Evolutionary conservation across 2,113 vertebrate species (phyloP).

Genomic region (Alouatta palliata): DNA sequence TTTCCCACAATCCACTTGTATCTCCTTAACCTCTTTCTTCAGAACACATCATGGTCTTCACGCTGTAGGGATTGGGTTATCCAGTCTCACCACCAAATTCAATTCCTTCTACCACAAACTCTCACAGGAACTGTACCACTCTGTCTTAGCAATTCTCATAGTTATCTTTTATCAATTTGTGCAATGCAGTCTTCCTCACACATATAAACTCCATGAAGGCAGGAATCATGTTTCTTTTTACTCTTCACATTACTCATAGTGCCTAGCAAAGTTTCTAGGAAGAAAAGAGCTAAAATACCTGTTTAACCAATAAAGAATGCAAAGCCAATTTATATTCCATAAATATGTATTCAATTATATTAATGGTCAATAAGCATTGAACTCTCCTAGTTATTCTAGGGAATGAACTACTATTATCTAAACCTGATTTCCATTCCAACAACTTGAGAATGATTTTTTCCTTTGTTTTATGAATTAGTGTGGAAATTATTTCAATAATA

Average conservation of each 20-base stretch:
- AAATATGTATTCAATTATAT: conserved; percentile 3
- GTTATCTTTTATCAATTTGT: background rate
- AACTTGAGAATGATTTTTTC: background rate
- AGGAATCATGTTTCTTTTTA: background rate
- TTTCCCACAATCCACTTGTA: background rate
- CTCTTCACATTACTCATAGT: background rate
- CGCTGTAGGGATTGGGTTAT: background rate
- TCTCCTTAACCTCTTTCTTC: background rate
- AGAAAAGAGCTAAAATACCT: background rate
- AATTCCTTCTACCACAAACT: background rate
- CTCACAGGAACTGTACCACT: no score
- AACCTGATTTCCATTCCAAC: background rate
- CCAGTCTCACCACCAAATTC: background rate
- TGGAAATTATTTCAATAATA: background rate
- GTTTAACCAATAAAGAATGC: background rate
- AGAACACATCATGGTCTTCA: background rate
- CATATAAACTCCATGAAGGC: background rate
- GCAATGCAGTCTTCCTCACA: background rate
- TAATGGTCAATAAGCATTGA: background rate
- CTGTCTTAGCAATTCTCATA: background rate
- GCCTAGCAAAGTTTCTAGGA: background rate
- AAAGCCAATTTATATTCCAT: background rate
- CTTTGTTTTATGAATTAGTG: background rate
- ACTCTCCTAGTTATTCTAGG: background rate
- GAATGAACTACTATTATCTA: background rate